Evolutionary conservation across 2,888 invertebrate genomes (phyloP).

Genomic region (Julus scanicus): DNA sequence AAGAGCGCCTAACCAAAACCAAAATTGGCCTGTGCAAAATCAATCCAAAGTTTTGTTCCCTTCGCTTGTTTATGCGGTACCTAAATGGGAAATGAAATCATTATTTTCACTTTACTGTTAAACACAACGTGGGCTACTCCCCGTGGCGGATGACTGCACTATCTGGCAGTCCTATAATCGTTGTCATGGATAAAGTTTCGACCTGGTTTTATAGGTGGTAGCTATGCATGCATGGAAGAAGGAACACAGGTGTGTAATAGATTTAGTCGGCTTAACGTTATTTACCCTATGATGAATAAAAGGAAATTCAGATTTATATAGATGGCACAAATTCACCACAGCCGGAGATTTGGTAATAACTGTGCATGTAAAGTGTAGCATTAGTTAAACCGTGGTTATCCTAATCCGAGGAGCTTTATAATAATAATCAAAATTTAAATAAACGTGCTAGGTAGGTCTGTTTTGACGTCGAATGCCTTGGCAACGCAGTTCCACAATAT

Average conservation of each 20-base stretch:
- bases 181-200: constrained; percentile 15
- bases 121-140: neutral
- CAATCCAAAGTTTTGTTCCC: neutral
- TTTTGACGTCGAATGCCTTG: neutral
- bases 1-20: neutral
- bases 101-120: constrained; percentile 6
- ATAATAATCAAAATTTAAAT: neutral
- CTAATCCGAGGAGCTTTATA: neutral
- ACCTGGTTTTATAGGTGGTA: constrained; percentile 12
- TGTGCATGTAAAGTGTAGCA: neutral
- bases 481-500: neutral
- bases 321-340: neutral
- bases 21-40: neutral
- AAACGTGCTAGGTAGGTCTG: neutral
- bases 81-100: constrained; percentile 24
- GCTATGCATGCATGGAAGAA: neutral
- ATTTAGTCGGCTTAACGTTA: no score
- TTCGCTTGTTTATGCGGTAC: neutral
- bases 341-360: neutral
- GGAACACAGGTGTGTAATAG: neutral
- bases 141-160: neutral
- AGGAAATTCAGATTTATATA: neutral
- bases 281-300: neutral
- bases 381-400: neutral
- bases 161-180: neutral